Conservation (phyloP, 1,140 invertebrate genomes). For the Bombus huntii region DNA sequence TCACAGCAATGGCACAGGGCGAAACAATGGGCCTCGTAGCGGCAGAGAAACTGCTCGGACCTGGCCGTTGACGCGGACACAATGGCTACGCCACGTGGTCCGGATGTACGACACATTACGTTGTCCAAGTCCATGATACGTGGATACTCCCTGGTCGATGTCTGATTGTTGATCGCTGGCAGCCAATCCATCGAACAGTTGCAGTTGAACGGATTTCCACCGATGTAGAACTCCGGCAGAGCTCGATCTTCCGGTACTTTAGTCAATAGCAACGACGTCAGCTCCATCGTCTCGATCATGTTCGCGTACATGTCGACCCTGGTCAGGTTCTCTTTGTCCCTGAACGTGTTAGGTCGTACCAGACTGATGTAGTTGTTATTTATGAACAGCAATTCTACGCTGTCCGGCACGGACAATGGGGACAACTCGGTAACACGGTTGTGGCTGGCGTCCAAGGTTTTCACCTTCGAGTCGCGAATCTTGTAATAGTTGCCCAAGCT, state of each 20-base stretch:
- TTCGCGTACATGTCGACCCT: slow-evolving; percentile 95
- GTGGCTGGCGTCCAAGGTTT: slow-evolving; percentile 93
- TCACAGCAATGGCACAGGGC: slow-evolving; percentile 96
- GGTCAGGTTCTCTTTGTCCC: slow-evolving; percentile 91
- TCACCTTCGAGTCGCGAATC: slow-evolving; percentile 86
- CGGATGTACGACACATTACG: slow-evolving; percentile 92
- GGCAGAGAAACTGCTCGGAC: slow-evolving; percentile 93
- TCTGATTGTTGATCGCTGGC: slow-evolving; percentile 92
- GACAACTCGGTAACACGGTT: slow-evolving; percentile 92
- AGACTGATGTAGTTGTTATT: slow-evolving; percentile 93
- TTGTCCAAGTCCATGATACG: slow-evolving; percentile 93
- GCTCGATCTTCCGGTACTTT: slow-evolving; percentile 87
- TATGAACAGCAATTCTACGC: slow-evolving; percentile 93
- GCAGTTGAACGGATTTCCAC: slow-evolving; percentile 95
- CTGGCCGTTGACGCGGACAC: slow-evolving; percentile 86
- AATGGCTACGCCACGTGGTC: slow-evolving; percentile 88
- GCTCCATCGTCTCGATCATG: slow-evolving; percentile 90
- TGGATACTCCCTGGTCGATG: slow-evolving; percentile 90
- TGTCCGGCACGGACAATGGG: slow-evolving; percentile 92
- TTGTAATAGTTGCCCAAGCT: slow-evolving; percentile 93
- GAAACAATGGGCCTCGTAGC: slow-evolving; percentile 96
- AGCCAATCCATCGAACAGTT: slow-evolving; percentile 97
- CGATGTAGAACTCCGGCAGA: slow-evolving; percentile 93
- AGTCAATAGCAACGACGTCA: slow-evolving; percentile 90
- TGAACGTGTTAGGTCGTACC: slow-evolving; percentile 92